Percentiles rank a stretch among this genome's conserved stretches.
These are phyloP conservation scores for Coelopa pilipes DNA, from an alignment of 2,888 invertebrate genomes.

Conservation along the genomic window DNA sequence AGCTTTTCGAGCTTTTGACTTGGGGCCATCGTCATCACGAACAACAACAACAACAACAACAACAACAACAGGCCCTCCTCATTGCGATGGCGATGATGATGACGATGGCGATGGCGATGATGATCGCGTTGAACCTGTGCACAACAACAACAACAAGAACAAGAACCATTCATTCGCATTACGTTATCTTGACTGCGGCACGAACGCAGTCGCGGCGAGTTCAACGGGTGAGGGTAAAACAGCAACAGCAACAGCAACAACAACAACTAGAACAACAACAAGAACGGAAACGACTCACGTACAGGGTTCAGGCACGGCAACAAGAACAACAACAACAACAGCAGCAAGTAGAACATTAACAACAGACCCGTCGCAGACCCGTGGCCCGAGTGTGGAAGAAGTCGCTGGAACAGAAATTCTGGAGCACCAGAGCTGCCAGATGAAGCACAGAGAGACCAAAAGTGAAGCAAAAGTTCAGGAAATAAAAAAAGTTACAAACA, in stretches of 20 bases:
- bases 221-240: background rate
- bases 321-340: conserved; percentile 23
- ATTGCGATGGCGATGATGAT: background rate
- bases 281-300: background rate
- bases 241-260: background rate
- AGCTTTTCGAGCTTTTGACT: conserved; percentile 8
- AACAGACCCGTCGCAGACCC: background rate
- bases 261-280: conserved; percentile 27
- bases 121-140: background rate
- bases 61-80: too few relatives aligned
- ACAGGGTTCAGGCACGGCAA: too few relatives aligned
- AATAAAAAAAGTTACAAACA: too few relatives aligned
- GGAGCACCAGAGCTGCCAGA: too few relatives aligned
- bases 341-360: background rate
- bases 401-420: too few relatives aligned
- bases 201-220: conserved; percentile 18
- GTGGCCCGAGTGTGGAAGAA: too few relatives aligned
- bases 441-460: too few relatives aligned
- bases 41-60: background rate
- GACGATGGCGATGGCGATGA: background rate
- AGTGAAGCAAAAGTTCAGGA: too few relatives aligned
- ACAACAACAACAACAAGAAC: background rate
- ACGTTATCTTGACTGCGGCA: background rate
- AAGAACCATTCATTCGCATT: conserved; percentile 15
- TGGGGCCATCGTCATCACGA: conserved; percentile 15